Evolutionary conservation across 2,888 invertebrate genomes (phyloP), one percentile per base, ranked within the genome.

Genomic region (Acanthopleura granulata): DNA sequence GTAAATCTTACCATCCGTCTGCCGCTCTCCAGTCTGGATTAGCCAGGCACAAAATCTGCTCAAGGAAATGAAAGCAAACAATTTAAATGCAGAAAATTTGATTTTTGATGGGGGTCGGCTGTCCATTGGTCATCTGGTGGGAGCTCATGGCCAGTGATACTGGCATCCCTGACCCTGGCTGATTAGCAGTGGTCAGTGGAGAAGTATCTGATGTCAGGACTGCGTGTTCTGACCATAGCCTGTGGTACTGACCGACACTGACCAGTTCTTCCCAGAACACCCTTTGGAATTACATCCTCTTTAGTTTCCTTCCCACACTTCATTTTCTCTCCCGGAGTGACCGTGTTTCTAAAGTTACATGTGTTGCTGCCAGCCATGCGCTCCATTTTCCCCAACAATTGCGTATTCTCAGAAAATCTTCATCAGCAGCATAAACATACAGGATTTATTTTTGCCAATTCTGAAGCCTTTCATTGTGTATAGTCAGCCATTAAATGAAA

Each of bases 21-120:
- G 57, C 22, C n/a, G 57, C 22, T 18, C 57, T 57, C 57, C 18
- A 57, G n/a, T 18, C 57, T 57, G 57, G 57, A 57, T 57, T 57
- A 57, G 57, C 57, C 12, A 12, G 57, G 22, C 1, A 6, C n/a
- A 57, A 57, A 57, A 57, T 12, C 4, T 22, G 57, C 18, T 18
- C 22, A 57, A 57, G 57, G 57, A 57, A 57, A 57, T 57, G 57
- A 57, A 57, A 57, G 57, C 57, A 57, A 57, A 57, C 57, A 57
- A 22, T 57, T 57, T 57, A 57, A 57, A 57, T 22, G 57, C 12
- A 57, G 57, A 57, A 57, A 57, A 57, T 57, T 57, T 57, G 57
- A 57, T 57, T 57, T 57, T 57, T 57, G 57, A 57, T 57, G 22
- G 22, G 12, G 57, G 57, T 57, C 22, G 57, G 57, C 57, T 57